phyloP scores from a whole-genome alignment of 2,113 vertebrate species.

The Oenanthe melanoleuca region DNA sequence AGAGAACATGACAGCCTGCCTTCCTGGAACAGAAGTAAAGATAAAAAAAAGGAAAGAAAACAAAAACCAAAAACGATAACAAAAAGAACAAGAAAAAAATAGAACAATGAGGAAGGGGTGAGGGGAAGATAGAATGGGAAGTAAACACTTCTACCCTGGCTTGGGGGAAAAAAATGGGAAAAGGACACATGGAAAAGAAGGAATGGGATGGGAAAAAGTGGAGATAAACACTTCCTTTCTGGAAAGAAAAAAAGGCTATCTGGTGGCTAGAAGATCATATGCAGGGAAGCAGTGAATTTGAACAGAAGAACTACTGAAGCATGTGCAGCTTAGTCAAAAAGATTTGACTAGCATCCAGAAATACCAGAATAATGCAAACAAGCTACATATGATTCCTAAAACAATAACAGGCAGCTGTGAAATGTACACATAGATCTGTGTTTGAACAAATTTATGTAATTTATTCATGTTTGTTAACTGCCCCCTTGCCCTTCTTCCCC shows the following conservation, averaged over 20 bases:
- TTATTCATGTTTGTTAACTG: not conserved
- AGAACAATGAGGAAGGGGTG: not conserved
- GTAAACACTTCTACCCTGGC: not conserved
- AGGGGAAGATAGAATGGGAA: not conserved
- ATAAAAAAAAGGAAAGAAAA: not conserved
- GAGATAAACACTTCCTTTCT: not conserved
- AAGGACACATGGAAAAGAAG: not conserved
- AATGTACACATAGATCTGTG: not conserved
- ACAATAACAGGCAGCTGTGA: not conserved
- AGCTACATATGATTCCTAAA: not conserved
- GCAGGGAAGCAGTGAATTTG: not conserved
- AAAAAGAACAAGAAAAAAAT: not conserved
- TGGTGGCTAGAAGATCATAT: not conserved
- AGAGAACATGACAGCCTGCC: not conserved
- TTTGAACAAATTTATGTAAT: not conserved
- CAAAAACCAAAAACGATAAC: fast-evolving
- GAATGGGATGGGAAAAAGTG: not conserved
- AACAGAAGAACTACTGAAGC: not conserved
- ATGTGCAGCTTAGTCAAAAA: not conserved
- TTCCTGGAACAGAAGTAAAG: not conserved
- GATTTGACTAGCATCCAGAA: not conserved
- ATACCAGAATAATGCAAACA: not conserved
- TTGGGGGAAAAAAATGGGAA: fast-evolving
- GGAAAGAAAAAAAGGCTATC: not conserved
- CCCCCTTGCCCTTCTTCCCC: not conserved